Evolutionary conservation across 2,888 invertebrate species (phyloP).

Genomic region (Autographa gamma): DNA sequence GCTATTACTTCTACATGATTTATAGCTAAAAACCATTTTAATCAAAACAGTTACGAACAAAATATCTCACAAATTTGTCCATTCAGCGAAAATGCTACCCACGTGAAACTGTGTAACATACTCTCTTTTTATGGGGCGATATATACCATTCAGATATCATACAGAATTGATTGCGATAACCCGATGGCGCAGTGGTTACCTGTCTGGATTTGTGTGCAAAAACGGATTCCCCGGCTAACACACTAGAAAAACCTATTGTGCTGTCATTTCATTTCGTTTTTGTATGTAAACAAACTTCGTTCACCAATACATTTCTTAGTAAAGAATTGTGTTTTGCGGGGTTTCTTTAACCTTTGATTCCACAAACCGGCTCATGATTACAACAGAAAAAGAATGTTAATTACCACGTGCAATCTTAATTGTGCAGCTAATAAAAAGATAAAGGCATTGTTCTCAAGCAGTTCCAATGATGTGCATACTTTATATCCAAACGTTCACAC

Average conservation of each 20-base stretch:
- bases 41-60: too few relatives aligned
- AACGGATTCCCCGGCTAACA: not conserved
- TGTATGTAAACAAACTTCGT: not conserved
- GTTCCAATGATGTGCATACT: slow-evolving; percentile 24
- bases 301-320: not conserved
- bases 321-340: not conserved
- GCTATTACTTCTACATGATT: too few relatives aligned
- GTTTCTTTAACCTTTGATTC: slow-evolving; percentile 14
- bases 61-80: too few relatives aligned
- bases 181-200: too few relatives aligned
- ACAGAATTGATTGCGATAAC: not conserved
- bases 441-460: slow-evolving; percentile 36
- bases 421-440: slow-evolving; percentile 26
- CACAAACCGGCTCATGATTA: slow-evolving; percentile 12
- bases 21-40: too few relatives aligned
- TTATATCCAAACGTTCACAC: slow-evolving; percentile 34
- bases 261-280: not conserved
- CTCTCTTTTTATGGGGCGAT: not conserved
- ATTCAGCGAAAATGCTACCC: too few relatives aligned
- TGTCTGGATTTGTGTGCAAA: not conserved
- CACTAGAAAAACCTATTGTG: too few relatives aligned
- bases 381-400: slow-evolving; percentile 29
- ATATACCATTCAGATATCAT: not conserved
- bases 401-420: slow-evolving; percentile 31
- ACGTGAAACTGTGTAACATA: not conserved